Base-by-base conservation (phyloP, 2,888 invertebrate species). In the Caenorhabditis sp. region DNA sequence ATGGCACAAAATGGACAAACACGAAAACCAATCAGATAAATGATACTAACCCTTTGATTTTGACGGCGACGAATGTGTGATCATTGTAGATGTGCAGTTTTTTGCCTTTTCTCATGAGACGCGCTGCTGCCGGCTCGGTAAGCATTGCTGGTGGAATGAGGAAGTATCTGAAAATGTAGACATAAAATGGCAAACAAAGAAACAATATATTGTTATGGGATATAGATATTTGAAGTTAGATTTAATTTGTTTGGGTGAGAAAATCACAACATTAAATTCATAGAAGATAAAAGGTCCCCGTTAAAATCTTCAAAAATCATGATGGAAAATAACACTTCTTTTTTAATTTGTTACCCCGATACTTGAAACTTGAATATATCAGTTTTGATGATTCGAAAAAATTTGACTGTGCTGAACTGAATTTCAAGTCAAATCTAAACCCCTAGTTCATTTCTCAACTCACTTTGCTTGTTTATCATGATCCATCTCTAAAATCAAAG, bases 41-140 rank as follows among this genome's bases (percentile, higher is more conserved):
- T 10, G 49, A 54, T 20, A 49, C 73, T 73, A 61, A 87, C 87
- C 86, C 83, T 70, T 78, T 78, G 31, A 86, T 78, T 76, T 86
- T 86, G 17, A 87, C 86, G 4, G 88, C 88, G 12, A 88, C 87
- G 69, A 88, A 88, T 14, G 86, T 87, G 76, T 88, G 88, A 52
- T 84, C 85, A 70, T 88, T 87, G 79, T 83, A 85, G 59, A 88
- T 81, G 67, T 88, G 88, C 58, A 88, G 79, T 66, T 88, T 88
- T 70, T 85, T 86, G 27, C 88, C 88, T 54, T 79, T 76, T 67
- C 78, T 76, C 85, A 87, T 82, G 59, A 87, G 60, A 27, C 83
- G 76, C 43, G 75, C 69, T 1, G 83, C 83, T 1, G 78, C 81
- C 20, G 84, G 79, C 63, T 84, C 80, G 23, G 70, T 68, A 26